Evolutionary conservation across 2,888 invertebrate genomes (phyloP).

Genomic region (Leptinotarsa rubiginosa): DNA sequence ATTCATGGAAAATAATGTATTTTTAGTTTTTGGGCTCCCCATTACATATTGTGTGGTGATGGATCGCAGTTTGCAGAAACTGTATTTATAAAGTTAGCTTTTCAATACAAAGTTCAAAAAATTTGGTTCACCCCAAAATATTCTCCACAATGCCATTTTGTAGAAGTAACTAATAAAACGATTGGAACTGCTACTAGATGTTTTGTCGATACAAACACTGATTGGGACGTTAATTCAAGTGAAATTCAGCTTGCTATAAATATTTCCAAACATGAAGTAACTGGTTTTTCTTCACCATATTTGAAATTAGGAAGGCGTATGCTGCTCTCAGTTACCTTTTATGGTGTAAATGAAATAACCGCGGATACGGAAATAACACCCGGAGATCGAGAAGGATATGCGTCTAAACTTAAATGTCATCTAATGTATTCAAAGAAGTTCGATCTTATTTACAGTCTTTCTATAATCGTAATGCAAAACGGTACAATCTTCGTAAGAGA

Average conservation of each 20-base stretch:
- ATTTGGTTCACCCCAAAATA: constrained; percentile 42
- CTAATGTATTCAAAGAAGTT: not conserved
- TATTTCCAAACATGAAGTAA: constrained; percentile 51
- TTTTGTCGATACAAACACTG: constrained; percentile 40
- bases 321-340: constrained; percentile 40
- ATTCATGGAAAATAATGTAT: constrained; percentile 28
- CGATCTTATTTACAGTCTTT: not conserved
- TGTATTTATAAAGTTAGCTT: constrained; percentile 25
- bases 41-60: constrained; percentile 38
- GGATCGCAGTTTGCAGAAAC: constrained; percentile 26
- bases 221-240: constrained; percentile 51
- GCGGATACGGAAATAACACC: constrained; percentile 24
- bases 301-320: constrained; percentile 47
- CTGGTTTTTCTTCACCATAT: constrained; percentile 47
- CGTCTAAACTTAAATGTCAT: not conserved
- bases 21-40: constrained; percentile 41
- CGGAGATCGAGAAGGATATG: constrained; percentile 5
- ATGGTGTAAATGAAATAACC: constrained; percentile 31
- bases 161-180: constrained; percentile 54
- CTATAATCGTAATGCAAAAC: not conserved
- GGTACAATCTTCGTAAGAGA: not conserved
- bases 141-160: constrained; percentile 54
- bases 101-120: constrained; percentile 22
- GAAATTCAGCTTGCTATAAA: constrained; percentile 40
- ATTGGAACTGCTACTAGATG: constrained; percentile 52